Base-by-base conservation (phyloP, 2,888 invertebrate species). In the Cephonodes hylas region DNA sequence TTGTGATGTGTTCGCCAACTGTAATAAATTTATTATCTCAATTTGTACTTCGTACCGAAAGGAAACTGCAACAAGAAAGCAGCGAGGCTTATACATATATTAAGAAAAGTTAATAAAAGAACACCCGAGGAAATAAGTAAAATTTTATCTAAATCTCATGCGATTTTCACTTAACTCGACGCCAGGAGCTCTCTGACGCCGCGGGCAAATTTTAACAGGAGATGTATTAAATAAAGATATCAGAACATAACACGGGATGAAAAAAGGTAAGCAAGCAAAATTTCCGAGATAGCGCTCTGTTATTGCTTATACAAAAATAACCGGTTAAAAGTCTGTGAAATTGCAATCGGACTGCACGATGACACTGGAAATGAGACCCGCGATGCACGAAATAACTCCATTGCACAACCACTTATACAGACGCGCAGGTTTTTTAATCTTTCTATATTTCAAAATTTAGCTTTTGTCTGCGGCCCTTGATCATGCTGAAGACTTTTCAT, bases 131-230 rank as follows among this genome's bases (percentile, higher is more conserved):
- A 79, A 75, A 76, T 72, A 71, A 74, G 64, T 61, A 66, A 70
- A 75, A 77, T 78, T 76, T 74, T 69, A 73, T 77, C 65, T 64
- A 72, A 79, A 77, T 75, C 75, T 70, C 70, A 62, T 66, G 71
- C 76, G 76, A 76, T 80, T 77, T 76, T 72, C 71, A 68, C 73
- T 66, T 69, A 69, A 70, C 67, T 72, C 66, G 64, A 64, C 65
- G 66, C 62, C 62, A 15, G 27, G 3, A 10, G 3, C 18, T 42
- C 20, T 42, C 7, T 27, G 27, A 18, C 10, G 27, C 18, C 10
- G 18, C 44, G 27, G 10, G 27, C 25, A 6, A 44, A 44, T 38
- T 25, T 64, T 64, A 59, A 69, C 64, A 58, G 60, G 63, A 61
- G 69, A 74, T 76, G 78, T 75, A 64, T 69, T 69, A 63, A 73